These are phyloP conservation scores for Dicyrtomina minuta DNA, from an alignment of 2,888 invertebrate genomes.

Conservation along the genomic window DNA sequence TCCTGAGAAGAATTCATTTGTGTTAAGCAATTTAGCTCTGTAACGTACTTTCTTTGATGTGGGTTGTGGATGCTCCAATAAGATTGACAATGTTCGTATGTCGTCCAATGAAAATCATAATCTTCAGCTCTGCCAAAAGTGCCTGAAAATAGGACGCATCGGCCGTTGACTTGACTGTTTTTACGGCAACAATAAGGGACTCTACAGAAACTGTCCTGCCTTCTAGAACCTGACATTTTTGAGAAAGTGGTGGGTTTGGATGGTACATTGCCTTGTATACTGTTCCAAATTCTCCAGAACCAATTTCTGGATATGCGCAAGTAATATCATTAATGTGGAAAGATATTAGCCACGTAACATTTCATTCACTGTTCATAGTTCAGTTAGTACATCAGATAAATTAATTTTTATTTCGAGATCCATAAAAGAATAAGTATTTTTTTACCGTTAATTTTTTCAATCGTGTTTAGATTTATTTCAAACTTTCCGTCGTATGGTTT, in stretches of 20 bases:
- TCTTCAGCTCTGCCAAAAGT: conserved; percentile 7
- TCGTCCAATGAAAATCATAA: neutral
- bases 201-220: too few species aligned
- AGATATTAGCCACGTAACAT: too few species aligned
- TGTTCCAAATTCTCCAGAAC: conserved; percentile 7
- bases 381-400: too few species aligned
- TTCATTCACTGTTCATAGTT: too few species aligned
- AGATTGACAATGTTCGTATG: conserved; percentile 14
- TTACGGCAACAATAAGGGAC: neutral
- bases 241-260: neutral
- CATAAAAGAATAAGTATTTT: too few species aligned
- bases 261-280: conserved; percentile 7
- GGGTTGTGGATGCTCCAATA: neutral
- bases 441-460: too few species aligned
- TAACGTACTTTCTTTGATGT: conserved; percentile 7
- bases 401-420: too few species aligned
- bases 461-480: neutral
- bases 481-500: neutral
- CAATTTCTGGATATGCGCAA: conserved; percentile 8
- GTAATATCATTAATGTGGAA: too few species aligned
- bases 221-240: too few species aligned
- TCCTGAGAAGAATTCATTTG: too few species aligned
- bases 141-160: conserved; percentile 2
- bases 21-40: neutral
- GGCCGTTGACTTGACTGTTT: neutral